These are phyloP conservation scores for Myodes glareolus DNA, from an alignment of 2,113 vertebrate species.

Conservation along the genomic window DNA sequence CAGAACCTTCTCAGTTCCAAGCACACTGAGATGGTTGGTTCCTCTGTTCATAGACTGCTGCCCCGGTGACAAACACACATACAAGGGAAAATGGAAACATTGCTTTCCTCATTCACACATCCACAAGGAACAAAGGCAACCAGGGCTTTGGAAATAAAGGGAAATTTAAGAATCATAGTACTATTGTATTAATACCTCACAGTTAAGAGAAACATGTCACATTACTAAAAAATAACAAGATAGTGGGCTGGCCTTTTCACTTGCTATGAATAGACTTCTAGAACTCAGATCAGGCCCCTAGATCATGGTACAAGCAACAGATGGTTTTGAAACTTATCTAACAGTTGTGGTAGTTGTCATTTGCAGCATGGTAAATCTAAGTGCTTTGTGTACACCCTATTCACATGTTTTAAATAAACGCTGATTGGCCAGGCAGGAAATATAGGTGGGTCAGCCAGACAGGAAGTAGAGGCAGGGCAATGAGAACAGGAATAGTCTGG, in stretches of 20 bases:
- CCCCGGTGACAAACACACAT: not conserved
- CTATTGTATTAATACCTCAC: not conserved
- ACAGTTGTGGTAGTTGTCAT: not conserved
- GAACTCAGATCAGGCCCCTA: not conserved
- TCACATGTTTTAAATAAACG: too few species aligned
- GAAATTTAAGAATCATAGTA: not conserved
- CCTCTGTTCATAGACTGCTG: not conserved
- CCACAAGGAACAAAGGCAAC: not conserved
- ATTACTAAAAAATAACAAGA: not conserved
- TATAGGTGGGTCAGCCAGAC: too few species aligned
- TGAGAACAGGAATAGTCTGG: too few species aligned
- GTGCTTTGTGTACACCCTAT: not conserved
- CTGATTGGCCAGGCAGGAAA: too few species aligned
- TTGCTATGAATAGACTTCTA: not conserved
- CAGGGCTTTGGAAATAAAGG: not conserved
- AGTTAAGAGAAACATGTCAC: constrained; percentile 9
- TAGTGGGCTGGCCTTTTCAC: not conserved
- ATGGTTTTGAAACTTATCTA: constrained; percentile 1
- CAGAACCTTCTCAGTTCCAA: not conserved
- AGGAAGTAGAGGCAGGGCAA: too few species aligned
- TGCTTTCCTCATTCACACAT: not conserved
- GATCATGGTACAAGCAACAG: not conserved
- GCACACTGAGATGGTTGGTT: not conserved
- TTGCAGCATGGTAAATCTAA: not conserved
- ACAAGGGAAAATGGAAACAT: not conserved